Conservation (phyloP, 2,888 invertebrate species). For the Gerosis bhagava region DNA sequence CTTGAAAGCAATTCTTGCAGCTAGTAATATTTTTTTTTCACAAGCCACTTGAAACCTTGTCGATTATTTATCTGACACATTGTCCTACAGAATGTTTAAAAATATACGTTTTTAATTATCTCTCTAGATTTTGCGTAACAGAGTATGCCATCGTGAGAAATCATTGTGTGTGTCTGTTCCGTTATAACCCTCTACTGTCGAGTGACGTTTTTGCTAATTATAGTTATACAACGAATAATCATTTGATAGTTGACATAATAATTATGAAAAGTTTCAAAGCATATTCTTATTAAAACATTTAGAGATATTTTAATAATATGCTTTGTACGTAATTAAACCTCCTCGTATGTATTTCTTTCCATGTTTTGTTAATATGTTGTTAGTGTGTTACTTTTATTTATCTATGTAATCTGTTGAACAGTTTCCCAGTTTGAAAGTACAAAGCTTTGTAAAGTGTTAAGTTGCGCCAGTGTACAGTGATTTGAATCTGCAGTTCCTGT, state of each 20-base stretch:
- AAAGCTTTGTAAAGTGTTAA: slow-evolving; percentile 9
- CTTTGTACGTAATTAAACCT: slow-evolving; percentile 1
- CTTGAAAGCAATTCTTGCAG: slow-evolving; percentile 11
- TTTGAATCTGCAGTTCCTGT: slow-evolving; percentile 16
- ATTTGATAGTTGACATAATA: slow-evolving; percentile 16
- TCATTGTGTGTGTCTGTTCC: slow-evolving; percentile 21
- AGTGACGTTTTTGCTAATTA: background rate
- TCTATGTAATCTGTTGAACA: slow-evolving; percentile 3
- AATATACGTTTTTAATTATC: slow-evolving; percentile 19
- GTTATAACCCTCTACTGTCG: slow-evolving; percentile 13
- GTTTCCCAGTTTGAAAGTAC: slow-evolving; percentile 24
- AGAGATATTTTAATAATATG: too few relatives aligned
- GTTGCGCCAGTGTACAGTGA: slow-evolving; percentile 22
- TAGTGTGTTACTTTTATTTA: background rate
- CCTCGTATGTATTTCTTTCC: background rate
- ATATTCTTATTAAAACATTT: too few relatives aligned
- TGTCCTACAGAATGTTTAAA: slow-evolving; percentile 18
- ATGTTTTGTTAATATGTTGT: background rate
- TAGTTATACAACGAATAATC: slow-evolving; percentile 16
- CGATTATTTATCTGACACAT: slow-evolving; percentile 25
- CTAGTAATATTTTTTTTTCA: slow-evolving; percentile 16
- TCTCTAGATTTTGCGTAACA: slow-evolving; percentile 22
- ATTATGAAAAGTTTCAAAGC: too few relatives aligned
- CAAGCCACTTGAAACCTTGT: slow-evolving; percentile 16
- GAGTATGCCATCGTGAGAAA: slow-evolving; percentile 24